A percentile compares a stretch with the other conserved stretches of the same genome.
These are phyloP conservation scores for Drosophila prostipennis DNA, from an alignment of 2,888 invertebrate species.

Conservation along the genomic window DNA sequence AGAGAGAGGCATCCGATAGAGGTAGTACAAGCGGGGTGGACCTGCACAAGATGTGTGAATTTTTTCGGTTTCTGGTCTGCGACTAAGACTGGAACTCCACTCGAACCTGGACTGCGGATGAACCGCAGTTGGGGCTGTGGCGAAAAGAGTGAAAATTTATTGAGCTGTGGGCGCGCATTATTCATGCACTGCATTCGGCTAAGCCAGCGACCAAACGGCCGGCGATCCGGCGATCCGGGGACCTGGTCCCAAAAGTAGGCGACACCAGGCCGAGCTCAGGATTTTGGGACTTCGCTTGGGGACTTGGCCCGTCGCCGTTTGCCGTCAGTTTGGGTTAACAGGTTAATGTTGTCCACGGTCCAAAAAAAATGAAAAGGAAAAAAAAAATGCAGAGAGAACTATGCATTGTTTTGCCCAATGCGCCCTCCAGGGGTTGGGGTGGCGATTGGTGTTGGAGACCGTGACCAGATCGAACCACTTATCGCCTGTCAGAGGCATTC, in stretches of 20 bases:
- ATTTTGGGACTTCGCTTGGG: constrained; percentile 58
- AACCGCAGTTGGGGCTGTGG: constrained; percentile 52
- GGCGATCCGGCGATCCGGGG: constrained; percentile 26
- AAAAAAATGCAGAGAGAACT: constrained; percentile 29
- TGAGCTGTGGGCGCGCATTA: constrained; percentile 83
- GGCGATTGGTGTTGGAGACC: constrained; percentile 20
- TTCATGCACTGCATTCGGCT: constrained; percentile 76
- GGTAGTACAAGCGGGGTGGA: constrained; percentile 25
- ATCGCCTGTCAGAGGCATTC: constrained; percentile 70
- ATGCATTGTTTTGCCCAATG: constrained; percentile 67
- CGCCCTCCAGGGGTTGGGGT: constrained; percentile 19
- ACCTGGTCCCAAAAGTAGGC: constrained; percentile 66
- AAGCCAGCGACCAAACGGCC: constrained; percentile 12
- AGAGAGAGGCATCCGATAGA: constrained; percentile 1
- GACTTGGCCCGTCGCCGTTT: constrained; percentile 50
- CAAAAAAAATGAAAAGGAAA: constrained; percentile 2
- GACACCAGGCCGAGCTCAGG: constrained; percentile 56
- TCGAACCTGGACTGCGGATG: constrained; percentile 38
- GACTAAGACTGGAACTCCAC: constrained; percentile 35
- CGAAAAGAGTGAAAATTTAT: constrained; percentile 83
- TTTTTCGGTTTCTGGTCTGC: constrained; percentile 42
- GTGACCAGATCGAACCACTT: constrained; percentile 65
- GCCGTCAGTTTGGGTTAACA: constrained; percentile 82
- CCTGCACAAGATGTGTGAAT: constrained; percentile 73
- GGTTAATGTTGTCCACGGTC: constrained; percentile 76